Evolutionary conservation across 2,797 vertebrate genomes (phyloP), one percentile per base, ranked within the genome.

Genomic region (Chloroceryle amazona): DNA sequence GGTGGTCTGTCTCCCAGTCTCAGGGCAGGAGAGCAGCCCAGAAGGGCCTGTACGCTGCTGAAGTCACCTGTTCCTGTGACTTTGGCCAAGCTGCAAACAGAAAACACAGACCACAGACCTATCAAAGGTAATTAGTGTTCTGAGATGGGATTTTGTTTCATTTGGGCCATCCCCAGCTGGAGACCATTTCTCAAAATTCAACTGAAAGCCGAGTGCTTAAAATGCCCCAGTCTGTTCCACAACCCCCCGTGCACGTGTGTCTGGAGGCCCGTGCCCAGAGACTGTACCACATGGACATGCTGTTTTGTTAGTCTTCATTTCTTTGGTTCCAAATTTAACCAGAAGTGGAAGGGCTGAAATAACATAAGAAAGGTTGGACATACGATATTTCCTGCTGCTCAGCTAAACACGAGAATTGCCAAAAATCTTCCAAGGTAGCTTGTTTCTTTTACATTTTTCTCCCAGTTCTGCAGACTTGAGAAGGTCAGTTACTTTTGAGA

Each of bases 281-380:
- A 47, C 66, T n/a, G 58, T 9, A 42, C 41, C 73, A 66, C 83
- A 11, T 35, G 78, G 42, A 85, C 78, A 68, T 21, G 66, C 51
- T 73, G 23, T 88, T 91, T 96, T 84, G 85, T 95, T 90, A 94
- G 70, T 73, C 91, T 94, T 84, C 47, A n/a, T 78, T 90, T 92
- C 91, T 90, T 75, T 81, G 62, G 62, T 95, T 97, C 91, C 95
- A 95, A 90, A 96, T 95, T 89, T 96, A 97, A 96, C 92, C 95
- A 93, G 92, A 96, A 96, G 93, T 96, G 86, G 95, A 97, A 96
- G 81, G 90, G 83, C 94, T 97, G 96, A 96, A 97, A 97, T 96
- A 97, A 95, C 90, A 89, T 72, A 93, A 95, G 90, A 91, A 94
- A 78, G 89, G 79, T 90, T 97, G 92, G 84, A 95, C 46, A 96